Evolutionary conservation across 2,113 vertebrate species (phyloP).

Genomic region (Chrysochloris asiatica): DNA sequence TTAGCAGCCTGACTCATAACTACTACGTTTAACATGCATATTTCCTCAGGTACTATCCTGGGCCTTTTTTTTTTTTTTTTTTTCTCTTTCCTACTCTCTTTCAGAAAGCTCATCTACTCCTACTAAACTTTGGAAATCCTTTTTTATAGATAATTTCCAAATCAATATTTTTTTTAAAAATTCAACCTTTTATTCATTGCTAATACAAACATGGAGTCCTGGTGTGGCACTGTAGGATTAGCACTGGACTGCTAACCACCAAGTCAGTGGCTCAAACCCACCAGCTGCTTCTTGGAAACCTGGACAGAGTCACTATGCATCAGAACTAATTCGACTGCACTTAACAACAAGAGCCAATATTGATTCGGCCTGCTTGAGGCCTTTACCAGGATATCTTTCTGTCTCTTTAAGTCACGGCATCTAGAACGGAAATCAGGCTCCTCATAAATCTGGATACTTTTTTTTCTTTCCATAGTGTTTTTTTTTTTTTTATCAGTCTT

Average conservation of each 20-base stretch:
- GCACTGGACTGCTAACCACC: too few relatives aligned
- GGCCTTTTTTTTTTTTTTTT: not conserved
- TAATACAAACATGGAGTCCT: not conserved
- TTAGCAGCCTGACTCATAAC: too few relatives aligned
- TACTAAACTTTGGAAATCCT: not conserved
- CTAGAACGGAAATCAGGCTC: not conserved
- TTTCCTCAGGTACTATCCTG: not conserved
- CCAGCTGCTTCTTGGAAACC: too few relatives aligned
- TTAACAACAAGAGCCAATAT: too few relatives aligned
- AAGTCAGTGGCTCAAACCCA: too few relatives aligned
- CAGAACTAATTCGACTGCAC: too few relatives aligned
- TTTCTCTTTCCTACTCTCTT: not conserved
- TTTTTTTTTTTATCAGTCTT: not conserved
- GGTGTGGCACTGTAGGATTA: too few relatives aligned
- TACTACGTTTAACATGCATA: fast-evolving
- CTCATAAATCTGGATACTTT: not conserved
- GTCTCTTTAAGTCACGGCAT: not conserved
- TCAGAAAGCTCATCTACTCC: constrained; percentile 12
- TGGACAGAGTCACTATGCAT: too few relatives aligned
- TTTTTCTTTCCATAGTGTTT: not conserved
- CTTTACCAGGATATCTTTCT: not conserved
- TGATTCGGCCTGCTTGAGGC: too few relatives aligned
- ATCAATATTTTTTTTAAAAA: not conserved
- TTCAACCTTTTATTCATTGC: not conserved
- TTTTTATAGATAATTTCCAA: not conserved